phyloP scores from a whole-genome alignment of 2,888 invertebrate species.

The Dasysyrphus tricinctus region DNA sequence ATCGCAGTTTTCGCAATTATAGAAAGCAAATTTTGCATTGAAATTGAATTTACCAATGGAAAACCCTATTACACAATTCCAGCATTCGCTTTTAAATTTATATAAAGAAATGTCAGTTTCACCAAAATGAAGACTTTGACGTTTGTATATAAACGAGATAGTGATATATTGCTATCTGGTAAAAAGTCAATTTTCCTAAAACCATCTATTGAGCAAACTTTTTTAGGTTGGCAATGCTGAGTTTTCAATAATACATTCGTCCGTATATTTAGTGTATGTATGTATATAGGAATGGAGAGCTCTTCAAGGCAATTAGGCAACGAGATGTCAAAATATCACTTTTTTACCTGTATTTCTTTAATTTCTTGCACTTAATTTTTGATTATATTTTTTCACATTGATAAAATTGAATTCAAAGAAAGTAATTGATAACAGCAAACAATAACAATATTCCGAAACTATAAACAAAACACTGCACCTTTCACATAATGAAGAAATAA shows the following conservation, averaged over 20 bases:
- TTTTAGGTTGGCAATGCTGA: neutral
- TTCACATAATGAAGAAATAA: slow-evolving; percentile 5
- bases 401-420: slow-evolving; percentile 1
- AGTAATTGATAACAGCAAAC: neutral
- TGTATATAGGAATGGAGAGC: slow-evolving; percentile 43
- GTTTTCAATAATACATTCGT: slow-evolving; percentile 6
- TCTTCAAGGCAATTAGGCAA: slow-evolving; percentile 45
- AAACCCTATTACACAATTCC: no score
- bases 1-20: no score
- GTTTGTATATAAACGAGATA: no score
- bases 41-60: no score
- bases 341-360: slow-evolving; percentile 12
- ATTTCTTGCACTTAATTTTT: neutral
- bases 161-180: no score
- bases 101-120: no score
- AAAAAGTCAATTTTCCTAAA: no score
- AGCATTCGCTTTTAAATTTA: no score
- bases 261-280: slow-evolving; percentile 9
- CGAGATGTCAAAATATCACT: slow-evolving; percentile 61
- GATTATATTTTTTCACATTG: neutral
- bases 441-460: slow-evolving; percentile 7
- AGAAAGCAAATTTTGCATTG: no score
- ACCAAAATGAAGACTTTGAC: no score
- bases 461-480: slow-evolving; percentile 15
- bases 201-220: neutral